A percentile compares a stretch with the other conserved stretches of the same genome.
Conservation (phyloP, 2,113 vertebrate genomes). For the Merops nubicus region DNA sequence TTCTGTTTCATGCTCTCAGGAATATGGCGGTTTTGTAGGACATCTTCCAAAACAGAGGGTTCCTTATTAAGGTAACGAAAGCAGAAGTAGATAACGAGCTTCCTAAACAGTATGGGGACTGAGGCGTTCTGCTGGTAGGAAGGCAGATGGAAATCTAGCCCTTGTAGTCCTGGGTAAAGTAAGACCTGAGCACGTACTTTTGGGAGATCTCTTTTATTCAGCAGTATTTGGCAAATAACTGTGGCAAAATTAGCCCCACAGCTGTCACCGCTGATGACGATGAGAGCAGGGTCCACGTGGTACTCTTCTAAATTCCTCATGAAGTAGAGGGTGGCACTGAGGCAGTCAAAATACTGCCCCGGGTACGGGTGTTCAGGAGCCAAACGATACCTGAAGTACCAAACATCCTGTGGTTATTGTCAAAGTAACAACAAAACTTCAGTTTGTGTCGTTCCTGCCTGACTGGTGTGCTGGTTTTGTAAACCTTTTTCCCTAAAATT, state of each 20-base stretch:
- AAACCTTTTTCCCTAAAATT: neutral
- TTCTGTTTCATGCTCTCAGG: conserved; percentile 71
- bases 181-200: conserved; percentile 85
- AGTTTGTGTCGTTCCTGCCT: too few species aligned
- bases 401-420: neutral
- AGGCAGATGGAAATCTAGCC: conserved; percentile 82
- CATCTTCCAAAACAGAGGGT: conserved; percentile 40
- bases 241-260: conserved; percentile 80
- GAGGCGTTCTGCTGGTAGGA: conserved; percentile 86
- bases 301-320: conserved; percentile 79
- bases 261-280: conserved; percentile 85
- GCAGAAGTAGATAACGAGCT: conserved; percentile 67
- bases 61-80: conserved; percentile 75
- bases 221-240: conserved; percentile 76
- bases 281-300: conserved; percentile 77
- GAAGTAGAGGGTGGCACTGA: conserved; percentile 80
- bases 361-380: conserved; percentile 82
- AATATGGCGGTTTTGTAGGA: conserved; percentile 76
- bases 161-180: conserved; percentile 82
- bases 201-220: conserved; percentile 69
- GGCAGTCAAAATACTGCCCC: conserved; percentile 74
- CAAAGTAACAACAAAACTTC: neutral
- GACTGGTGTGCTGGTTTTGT: neutral
- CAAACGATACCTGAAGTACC: conserved; percentile 78
- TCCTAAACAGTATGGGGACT: conserved; percentile 74